These are phyloP conservation scores for Zosterops hypoxanthus DNA, from an alignment of 2,113 vertebrate species.

Conservation along the genomic window DNA sequence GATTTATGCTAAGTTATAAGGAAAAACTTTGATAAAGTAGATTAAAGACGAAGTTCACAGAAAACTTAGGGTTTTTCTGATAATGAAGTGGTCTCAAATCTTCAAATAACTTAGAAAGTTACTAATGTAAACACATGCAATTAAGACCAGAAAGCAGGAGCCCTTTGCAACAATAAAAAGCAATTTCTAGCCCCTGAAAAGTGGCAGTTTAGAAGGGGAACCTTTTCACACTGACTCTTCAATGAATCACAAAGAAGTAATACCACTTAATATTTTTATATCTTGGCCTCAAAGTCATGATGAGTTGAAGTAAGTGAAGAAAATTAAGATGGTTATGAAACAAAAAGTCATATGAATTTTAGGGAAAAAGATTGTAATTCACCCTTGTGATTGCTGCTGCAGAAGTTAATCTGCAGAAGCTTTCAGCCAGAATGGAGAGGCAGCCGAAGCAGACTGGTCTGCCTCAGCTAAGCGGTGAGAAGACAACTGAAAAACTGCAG, in stretches of 20 bases:
- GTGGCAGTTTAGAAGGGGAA: background rate
- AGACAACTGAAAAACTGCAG: background rate
- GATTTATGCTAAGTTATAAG: background rate
- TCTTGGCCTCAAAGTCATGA: background rate
- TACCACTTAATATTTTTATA: background rate
- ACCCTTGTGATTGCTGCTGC: background rate
- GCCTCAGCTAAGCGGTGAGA: background rate
- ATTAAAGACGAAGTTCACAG: background rate
- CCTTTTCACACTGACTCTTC: background rate
- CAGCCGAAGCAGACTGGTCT: background rate
- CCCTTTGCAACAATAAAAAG: background rate
- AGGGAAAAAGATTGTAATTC: background rate
- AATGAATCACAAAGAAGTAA: background rate
- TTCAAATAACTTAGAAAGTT: background rate
- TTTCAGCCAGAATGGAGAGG: background rate
- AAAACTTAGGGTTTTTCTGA: background rate
- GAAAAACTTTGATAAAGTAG: background rate
- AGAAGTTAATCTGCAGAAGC: background rate
- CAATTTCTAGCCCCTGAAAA: background rate
- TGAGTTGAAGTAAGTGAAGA: background rate
- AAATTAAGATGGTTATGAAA: background rate
- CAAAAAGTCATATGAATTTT: background rate
- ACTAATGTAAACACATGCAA: background rate
- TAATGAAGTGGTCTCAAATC: background rate
- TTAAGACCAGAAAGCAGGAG: background rate